These are phyloP conservation scores for Calvadosia cruxmelitensis DNA, from an alignment of 30 jellyfish, hydroid and myxozoan genomes.

Conservation along the genomic window DNA sequence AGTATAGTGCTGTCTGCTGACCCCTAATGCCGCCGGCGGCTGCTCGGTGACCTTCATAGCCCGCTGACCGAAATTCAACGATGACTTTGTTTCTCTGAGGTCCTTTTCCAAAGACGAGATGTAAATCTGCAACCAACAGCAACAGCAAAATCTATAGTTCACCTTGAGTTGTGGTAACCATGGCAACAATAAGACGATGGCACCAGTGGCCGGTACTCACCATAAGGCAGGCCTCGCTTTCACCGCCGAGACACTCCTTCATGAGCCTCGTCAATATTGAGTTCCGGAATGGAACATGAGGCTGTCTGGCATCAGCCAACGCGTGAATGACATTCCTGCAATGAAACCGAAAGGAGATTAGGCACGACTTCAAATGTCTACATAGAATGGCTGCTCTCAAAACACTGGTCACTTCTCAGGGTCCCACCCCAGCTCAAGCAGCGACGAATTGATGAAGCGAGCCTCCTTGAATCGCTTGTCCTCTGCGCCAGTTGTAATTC, in stretches of 20 bases:
- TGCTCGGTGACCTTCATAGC: constrained; percentile 93
- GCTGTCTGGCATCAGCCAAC: constrained; percentile 40
- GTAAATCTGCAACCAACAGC: constrained; percentile 47
- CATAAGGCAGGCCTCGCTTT: constrained; percentile 79
- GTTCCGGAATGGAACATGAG: constrained; percentile 81
- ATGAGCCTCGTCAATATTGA: constrained; percentile 71
- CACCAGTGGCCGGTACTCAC: no score
- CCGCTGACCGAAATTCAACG: constrained; percentile 93
- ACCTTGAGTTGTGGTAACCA: not conserved
- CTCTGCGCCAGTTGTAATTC: constrained; percentile 46
- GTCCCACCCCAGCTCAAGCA: constrained; percentile 76
- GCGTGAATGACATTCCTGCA: constrained; percentile 94
- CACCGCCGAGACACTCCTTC: constrained; percentile 88
- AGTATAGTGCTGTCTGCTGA: no score
- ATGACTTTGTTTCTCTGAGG: constrained; percentile 78
- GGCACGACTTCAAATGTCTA: not conserved
- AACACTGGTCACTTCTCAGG: not conserved
- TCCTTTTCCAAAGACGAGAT: constrained; percentile 50
- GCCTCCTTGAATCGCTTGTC: constrained; percentile 51
- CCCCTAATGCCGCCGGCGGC: no score
- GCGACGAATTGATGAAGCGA: constrained; percentile 62
- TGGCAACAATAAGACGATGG: no score
- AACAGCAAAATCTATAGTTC: not conserved
- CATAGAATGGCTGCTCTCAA: not conserved
- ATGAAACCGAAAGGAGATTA: not conserved